Evolutionary conservation across 2,888 invertebrate species (phyloP).

Genomic region (Cephus pulcher): DNA sequence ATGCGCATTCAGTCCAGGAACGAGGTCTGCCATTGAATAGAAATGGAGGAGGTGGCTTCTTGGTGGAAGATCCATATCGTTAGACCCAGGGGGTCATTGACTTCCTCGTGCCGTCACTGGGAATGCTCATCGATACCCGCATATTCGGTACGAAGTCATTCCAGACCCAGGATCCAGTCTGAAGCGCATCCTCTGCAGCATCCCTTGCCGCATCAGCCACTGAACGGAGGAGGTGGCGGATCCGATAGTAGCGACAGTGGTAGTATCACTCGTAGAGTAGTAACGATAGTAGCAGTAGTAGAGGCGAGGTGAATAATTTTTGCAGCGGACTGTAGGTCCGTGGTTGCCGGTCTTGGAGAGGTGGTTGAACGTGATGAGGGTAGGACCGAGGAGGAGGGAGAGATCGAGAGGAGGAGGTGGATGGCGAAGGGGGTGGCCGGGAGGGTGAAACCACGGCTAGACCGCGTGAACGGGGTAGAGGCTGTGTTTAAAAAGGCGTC

Average conservation of each 20-base stretch:
- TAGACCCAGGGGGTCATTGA: not conserved
- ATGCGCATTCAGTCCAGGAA: not conserved
- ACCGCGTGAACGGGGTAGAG: conserved; percentile 16
- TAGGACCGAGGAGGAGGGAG: conserved; percentile 10
- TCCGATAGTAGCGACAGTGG: not conserved
- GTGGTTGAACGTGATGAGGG: not conserved
- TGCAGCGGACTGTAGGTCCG: not conserved
- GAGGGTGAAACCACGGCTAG: conserved; percentile 11
- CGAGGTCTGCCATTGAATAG: conserved; percentile 6
- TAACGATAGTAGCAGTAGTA: not conserved
- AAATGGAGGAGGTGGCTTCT: not conserved
- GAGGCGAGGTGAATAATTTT: not conserved
- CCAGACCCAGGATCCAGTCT: not conserved
- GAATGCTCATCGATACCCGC: not conserved
- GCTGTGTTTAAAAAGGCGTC: conserved; percentile 14
- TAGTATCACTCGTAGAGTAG: not conserved
- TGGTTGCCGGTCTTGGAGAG: not conserved
- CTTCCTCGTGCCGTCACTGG: not conserved
- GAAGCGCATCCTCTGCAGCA: not conserved
- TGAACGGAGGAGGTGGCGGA: not conserved
- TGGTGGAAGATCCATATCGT: not conserved
- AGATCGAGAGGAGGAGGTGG: conserved; percentile 12
- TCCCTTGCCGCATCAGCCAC: not conserved
- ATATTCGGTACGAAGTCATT: not conserved
- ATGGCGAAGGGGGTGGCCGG: conserved; percentile 7